Percentiles rank a stretch among this genome's conserved stretches.
phyloP scores from a whole-genome alignment of 1,140 invertebrate genomes.

The Stenopsyche tienmushanensis region DNA sequence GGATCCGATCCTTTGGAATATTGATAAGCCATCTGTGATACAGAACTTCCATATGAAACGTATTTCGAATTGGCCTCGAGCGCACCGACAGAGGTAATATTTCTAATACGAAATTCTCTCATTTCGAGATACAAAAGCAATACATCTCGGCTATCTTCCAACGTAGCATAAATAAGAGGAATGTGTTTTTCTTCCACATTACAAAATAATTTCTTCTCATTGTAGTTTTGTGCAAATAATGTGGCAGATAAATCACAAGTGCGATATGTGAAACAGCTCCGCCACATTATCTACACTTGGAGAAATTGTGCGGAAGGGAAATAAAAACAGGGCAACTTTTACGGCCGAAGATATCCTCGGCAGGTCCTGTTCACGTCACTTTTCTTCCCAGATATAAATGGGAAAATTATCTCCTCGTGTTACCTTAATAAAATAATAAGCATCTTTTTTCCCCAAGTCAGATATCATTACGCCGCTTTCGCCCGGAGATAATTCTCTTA shows the following conservation, averaged over 20 bases:
- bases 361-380: slow-evolving; percentile 28
- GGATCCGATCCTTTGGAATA: background rate
- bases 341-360: slow-evolving; percentile 22
- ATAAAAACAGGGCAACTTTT: slow-evolving; percentile 28
- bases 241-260: slow-evolving; percentile 31
- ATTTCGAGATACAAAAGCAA: too few relatives aligned
- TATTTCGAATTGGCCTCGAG: too few relatives aligned
- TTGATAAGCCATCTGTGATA: too few relatives aligned
- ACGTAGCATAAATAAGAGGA: too few relatives aligned
- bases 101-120: too few relatives aligned
- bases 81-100: too few relatives aligned
- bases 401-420: slow-evolving; percentile 40
- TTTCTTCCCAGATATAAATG: slow-evolving; percentile 37
- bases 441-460: slow-evolving; percentile 33
- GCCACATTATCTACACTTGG: slow-evolving; percentile 39
- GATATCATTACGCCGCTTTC: slow-evolving; percentile 34
- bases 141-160: background rate
- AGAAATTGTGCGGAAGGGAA: slow-evolving; percentile 30
- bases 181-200: too few relatives aligned
- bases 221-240: background rate
- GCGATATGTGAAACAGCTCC: slow-evolving; percentile 26
- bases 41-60: too few relatives aligned
- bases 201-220: slow-evolving; percentile 1
- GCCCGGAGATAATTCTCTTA: slow-evolving; percentile 39
- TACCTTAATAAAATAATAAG: slow-evolving; percentile 43